Percentiles rank a stretch among this genome's conserved stretches.
phyloP scores from a whole-genome alignment of 2,888 invertebrate genomes.

The Pogonocherus hispidulus region DNA sequence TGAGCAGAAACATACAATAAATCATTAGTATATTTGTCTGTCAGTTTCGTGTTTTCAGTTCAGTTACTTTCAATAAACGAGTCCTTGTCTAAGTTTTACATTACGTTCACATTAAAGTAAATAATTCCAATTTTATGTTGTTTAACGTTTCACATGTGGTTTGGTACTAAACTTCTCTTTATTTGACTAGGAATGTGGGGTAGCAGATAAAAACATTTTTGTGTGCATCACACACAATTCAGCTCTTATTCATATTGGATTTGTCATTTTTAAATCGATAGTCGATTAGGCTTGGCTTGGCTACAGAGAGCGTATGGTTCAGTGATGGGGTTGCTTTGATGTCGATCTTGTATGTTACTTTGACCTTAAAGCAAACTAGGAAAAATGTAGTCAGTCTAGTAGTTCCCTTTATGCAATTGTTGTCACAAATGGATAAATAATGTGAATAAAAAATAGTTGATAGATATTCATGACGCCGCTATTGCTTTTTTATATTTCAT shows the following conservation, averaged over 20 bases:
- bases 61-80: too few relatives aligned
- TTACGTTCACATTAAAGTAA: slow-evolving; percentile 28
- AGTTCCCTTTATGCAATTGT: too few relatives aligned
- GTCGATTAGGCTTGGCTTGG: neutral
- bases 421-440: too few relatives aligned
- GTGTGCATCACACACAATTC: slow-evolving; percentile 1
- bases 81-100: too few relatives aligned
- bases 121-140: slow-evolving; percentile 35
- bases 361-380: neutral
- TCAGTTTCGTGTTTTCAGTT: too few relatives aligned
- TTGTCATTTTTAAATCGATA: neutral
- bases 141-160: slow-evolving; percentile 36
- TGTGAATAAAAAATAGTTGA: too few relatives aligned
- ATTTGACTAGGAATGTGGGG: neutral
- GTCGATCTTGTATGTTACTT: neutral
- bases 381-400: neutral
- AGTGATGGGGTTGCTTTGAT: neutral
- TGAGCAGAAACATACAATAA: too few relatives aligned
- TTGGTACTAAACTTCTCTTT: slow-evolving; percentile 15
- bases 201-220: neutral
- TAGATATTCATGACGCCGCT: too few relatives aligned
- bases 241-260: neutral
- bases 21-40: too few relatives aligned
- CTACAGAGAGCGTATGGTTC: neutral
- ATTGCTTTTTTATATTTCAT: too few relatives aligned